A percentile compares a stretch with the other conserved stretches of the same genome.
phyloP scores from a whole-genome alignment of 2,888 invertebrate species.

The Mimumesa dahlbomi region DNA sequence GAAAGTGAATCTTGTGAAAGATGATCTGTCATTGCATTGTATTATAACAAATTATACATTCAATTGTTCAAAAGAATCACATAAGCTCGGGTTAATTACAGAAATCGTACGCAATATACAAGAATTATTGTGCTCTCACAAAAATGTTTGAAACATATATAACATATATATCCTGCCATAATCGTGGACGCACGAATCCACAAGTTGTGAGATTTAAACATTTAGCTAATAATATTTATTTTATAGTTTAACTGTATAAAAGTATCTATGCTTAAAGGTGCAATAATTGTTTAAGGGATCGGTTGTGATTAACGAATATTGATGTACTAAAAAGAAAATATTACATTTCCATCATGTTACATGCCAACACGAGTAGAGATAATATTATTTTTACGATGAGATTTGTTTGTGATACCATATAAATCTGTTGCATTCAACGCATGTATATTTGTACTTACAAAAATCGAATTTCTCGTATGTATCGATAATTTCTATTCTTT shows the following conservation, averaged over 20 bases:
- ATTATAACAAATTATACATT: slow-evolving; percentile 7
- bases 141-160: slow-evolving; percentile 14
- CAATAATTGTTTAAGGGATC: slow-evolving; percentile 20
- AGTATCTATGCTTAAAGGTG: slow-evolving; percentile 20
- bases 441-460: slow-evolving; percentile 58
- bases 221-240: slow-evolving; percentile 21
- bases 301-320: slow-evolving; percentile 46
- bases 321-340: slow-evolving; percentile 1
- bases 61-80: slow-evolving; percentile 41
- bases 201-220: slow-evolving; percentile 1
- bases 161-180: slow-evolving; percentile 39
- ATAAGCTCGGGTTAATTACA: slow-evolving; percentile 8
- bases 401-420: slow-evolving; percentile 47
- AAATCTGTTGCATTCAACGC: slow-evolving; percentile 32
- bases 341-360: slow-evolving; percentile 22
- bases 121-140: slow-evolving; percentile 13
- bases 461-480: slow-evolving; percentile 25
- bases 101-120: slow-evolving; percentile 16
- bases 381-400: slow-evolving; percentile 25
- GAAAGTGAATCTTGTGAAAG: slow-evolving; percentile 12
- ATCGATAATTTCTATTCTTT: slow-evolving; percentile 20
- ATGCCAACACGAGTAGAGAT: slow-evolving; percentile 10
- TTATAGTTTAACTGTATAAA: slow-evolving; percentile 17
- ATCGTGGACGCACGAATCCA: slow-evolving; percentile 17
- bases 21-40: slow-evolving; percentile 23